These are phyloP conservation scores for Phaethon lepturus DNA, from an alignment of 2,113 vertebrate genomes.

Conservation along the genomic window DNA sequence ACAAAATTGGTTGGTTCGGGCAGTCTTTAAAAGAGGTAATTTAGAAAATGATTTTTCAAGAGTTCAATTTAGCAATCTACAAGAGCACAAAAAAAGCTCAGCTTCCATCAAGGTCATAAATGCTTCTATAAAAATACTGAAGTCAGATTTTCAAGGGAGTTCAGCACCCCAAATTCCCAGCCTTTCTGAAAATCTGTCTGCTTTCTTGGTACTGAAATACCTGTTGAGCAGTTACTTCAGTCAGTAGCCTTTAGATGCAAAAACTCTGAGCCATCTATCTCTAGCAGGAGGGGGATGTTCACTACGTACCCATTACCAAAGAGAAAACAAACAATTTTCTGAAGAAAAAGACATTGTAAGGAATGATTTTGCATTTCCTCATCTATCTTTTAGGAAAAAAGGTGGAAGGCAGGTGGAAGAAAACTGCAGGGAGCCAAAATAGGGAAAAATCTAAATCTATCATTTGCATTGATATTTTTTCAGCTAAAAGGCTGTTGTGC, in stretches of 20 bases:
- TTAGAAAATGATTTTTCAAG: neutral
- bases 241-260: neutral
- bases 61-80: neutral
- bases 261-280: neutral
- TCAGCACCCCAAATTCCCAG: neutral
- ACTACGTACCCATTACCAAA: neutral
- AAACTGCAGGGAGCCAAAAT: neutral
- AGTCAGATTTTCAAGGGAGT: neutral
- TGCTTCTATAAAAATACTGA: neutral
- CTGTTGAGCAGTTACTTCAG: neutral
- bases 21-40: neutral
- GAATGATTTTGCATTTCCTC: neutral
- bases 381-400: neutral
- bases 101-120: neutral
- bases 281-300: neutral
- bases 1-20: neutral
- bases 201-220: neutral
- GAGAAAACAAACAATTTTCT: neutral
- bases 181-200: neutral
- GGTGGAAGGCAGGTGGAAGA: neutral
- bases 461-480: neutral
- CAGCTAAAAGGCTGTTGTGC: neutral
- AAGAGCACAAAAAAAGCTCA: neutral
- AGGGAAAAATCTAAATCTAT: neutral
- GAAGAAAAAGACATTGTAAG: neutral